Percentiles rank a stretch among this genome's conserved stretches.
Evolutionary conservation across 2,113 vertebrate genomes (phyloP).

Genomic region (Oxyura jamaicensis): DNA sequence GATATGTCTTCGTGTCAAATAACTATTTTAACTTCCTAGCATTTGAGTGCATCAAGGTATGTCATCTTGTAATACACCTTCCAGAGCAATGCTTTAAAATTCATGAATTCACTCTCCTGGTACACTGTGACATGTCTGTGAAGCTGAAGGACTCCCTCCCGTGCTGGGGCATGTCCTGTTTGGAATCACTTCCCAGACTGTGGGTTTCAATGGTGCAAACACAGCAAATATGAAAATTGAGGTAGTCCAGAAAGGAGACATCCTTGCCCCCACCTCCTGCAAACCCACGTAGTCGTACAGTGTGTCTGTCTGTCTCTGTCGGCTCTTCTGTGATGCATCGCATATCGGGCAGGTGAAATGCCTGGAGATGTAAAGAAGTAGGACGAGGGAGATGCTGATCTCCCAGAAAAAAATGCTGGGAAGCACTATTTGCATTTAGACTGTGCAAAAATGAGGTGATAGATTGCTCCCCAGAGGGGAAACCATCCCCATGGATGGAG

Average conservation of each 20-base stretch:
- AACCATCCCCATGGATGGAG: not conserved
- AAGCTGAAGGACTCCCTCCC: not conserved
- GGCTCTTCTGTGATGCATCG: not conserved
- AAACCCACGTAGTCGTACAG: not conserved
- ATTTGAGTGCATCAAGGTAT: not conserved
- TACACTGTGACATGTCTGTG: not conserved
- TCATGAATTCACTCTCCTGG: accelerated
- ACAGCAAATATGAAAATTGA: not conserved
- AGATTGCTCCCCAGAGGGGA: not conserved
- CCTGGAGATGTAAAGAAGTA: not conserved
- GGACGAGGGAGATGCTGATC: not conserved
- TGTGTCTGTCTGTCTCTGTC: not conserved
- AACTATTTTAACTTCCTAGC: not conserved
- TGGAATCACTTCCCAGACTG: not conserved
- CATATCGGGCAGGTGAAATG: not conserved
- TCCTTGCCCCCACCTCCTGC: not conserved
- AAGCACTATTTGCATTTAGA: not conserved
- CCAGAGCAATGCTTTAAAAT: not conserved
- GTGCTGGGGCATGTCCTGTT: not conserved
- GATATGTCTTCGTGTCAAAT: not conserved
- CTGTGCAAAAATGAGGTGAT: not conserved
- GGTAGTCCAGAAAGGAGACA: not conserved
- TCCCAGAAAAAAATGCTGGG: not conserved
- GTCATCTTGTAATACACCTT: not conserved
- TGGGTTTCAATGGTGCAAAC: not conserved